Conservation (phyloP, 2,113 vertebrate species). For the Sylvietta virens region DNA sequence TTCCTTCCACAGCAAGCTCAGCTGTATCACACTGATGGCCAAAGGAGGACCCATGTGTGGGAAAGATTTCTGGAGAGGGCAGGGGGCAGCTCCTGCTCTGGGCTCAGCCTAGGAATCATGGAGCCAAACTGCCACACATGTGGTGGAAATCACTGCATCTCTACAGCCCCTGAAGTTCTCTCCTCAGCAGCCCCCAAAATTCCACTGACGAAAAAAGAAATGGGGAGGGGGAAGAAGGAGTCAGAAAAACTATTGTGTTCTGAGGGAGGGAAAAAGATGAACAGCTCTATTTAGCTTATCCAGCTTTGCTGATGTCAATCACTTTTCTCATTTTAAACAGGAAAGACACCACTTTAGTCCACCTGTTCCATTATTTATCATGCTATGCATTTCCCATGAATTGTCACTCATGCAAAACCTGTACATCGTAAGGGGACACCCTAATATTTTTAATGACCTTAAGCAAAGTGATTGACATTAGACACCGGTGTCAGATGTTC, state of each 20-base stretch:
- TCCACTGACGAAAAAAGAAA: background rate
- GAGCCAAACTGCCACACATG: background rate
- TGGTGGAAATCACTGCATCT: background rate
- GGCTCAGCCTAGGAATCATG: background rate
- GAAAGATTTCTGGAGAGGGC: background rate
- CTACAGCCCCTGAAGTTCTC: background rate
- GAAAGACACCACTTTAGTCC: constrained; percentile 72
- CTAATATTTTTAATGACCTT: constrained; percentile 81
- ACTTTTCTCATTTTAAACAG: constrained; percentile 56
- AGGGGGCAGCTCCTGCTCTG: background rate
- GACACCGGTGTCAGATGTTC: constrained; percentile 83
- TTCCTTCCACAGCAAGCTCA: background rate
- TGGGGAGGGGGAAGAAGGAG: background rate
- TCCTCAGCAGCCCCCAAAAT: background rate
- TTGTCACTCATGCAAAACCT: constrained; percentile 71
- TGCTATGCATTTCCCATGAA: constrained; percentile 72
- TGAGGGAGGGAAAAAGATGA: background rate
- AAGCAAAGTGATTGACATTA: constrained; percentile 81
- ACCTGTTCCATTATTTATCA: constrained; percentile 85
- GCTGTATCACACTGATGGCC: background rate
- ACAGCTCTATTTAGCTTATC: background rate
- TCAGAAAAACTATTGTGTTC: constrained; percentile 15
- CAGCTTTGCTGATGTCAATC: constrained; percentile 46
- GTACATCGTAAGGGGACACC: constrained; percentile 78
- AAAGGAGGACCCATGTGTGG: background rate